Base-by-base conservation (phyloP, 2,113 vertebrate species). In the Scomber japonicus region DNA sequence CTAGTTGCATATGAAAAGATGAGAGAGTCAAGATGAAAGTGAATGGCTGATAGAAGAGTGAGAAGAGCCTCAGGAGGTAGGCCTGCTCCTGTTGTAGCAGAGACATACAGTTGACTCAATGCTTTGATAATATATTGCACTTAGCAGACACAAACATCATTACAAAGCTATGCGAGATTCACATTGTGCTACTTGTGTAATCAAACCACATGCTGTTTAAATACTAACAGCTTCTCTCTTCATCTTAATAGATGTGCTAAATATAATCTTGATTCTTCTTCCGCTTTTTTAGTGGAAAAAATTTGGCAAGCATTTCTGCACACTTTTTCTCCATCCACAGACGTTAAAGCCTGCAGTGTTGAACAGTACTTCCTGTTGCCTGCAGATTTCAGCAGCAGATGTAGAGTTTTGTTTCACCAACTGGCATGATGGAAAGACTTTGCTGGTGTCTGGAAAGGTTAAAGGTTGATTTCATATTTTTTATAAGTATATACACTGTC, bases 11-110 rank as follows among this genome's bases (percentile, higher is more conserved):
- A 16, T 75, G 60, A 76, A 83, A 67, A 85, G 81, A 83, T 62
- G 60, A 88, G 69, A 75, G 79, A 62, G 53, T 24, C n/a, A 24
- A 83, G 84, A 87, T 90, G 71, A 90, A 89, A 90, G 88, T 49
- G 71, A 81, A 85, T 80, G 70, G 73, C 21, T 81, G 80, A 87
- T 68, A 71, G 57, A 83, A 50, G 79, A 46, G 45, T 63, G 46
- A 73, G 71, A 81, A 57, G 74, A 81, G 46, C 49, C 81, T 71
- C 24, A 27, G 81, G 74, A 86, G 73, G 69, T 46, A 48, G 46
- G 77, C 49, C 21, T 46, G 71, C 54, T 77, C 72, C 40, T 57
- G 11, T 62, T 44, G 59, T 46, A 48, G 70, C 45, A 74, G 62
- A 73, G 65, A 78, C 56, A 15, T 31, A 27, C 10, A 45, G 49